These are phyloP conservation scores for Parotocinclus haroldoi DNA, from an alignment of 2,797 vertebrate species.

Conservation along the genomic window DNA sequence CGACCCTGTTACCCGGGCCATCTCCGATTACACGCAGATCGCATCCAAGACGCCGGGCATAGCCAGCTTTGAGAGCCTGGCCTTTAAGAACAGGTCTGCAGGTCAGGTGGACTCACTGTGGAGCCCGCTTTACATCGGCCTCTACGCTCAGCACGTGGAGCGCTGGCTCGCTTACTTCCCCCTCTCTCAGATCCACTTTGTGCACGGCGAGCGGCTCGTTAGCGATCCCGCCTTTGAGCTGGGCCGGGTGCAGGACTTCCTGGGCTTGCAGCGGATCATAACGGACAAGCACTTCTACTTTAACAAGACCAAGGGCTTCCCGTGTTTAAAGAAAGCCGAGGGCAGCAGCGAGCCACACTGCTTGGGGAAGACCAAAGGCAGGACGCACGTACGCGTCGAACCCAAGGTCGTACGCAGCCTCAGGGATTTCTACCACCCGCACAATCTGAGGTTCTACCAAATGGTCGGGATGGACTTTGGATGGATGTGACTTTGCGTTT, in stretches of 20 bases:
- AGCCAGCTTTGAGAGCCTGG: constrained; percentile 72
- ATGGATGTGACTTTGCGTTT: constrained; percentile 67
- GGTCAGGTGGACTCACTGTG: constrained; percentile 74
- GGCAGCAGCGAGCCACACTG: constrained; percentile 78
- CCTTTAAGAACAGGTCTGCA: constrained; percentile 73
- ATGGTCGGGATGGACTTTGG: constrained; percentile 77
- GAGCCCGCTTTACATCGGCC: constrained; percentile 79
- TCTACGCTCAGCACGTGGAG: constrained; percentile 79
- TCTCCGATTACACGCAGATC: constrained; percentile 78
- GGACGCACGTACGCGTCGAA: constrained; percentile 70
- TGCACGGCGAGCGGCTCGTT: constrained; percentile 76
- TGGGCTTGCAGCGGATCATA: constrained; percentile 77
- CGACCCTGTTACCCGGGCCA: constrained; percentile 61
- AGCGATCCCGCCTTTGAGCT: constrained; percentile 76
- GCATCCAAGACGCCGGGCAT: constrained; percentile 76
- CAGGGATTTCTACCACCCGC: constrained; percentile 75
- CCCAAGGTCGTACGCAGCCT: constrained; percentile 66
- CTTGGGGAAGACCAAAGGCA: constrained; percentile 47
- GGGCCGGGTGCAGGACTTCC: constrained; percentile 77
- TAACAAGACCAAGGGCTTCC: constrained; percentile 82
- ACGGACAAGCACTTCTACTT: constrained; percentile 83
- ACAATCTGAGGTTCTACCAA: constrained; percentile 76
- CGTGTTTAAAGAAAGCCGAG: constrained; percentile 79
- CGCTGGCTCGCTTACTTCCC: constrained; percentile 79
- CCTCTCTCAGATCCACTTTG: constrained; percentile 75